Conservation (phyloP, 2,888 invertebrate genomes). For the Orchesella flavescens region DNA sequence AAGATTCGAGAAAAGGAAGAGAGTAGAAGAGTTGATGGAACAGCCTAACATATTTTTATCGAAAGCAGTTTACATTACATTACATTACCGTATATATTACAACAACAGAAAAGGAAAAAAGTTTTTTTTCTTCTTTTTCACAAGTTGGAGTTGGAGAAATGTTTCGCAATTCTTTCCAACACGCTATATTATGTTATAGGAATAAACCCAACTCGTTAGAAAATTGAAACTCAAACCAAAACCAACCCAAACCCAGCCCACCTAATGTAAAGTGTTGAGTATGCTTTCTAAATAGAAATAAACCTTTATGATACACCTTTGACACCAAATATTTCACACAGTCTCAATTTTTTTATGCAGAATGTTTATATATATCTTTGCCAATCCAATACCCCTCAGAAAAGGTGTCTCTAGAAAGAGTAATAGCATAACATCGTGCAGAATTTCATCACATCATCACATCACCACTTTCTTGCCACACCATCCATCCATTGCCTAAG, state of each 20-base stretch:
- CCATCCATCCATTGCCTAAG: not conserved
- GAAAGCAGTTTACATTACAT: constrained; percentile 5
- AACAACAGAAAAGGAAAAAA: constrained; percentile 3
- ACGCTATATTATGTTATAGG: constrained; percentile 1
- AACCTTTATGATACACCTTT: not conserved
- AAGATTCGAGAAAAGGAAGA: constrained; percentile 6
- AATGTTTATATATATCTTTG: too few relatives aligned
- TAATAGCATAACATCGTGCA: too few relatives aligned
- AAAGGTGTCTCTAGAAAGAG: too few relatives aligned
- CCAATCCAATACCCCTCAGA: too few relatives aligned
- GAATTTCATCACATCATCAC: constrained; percentile 31
- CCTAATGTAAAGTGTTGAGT: too few relatives aligned
- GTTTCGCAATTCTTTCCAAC: constrained; percentile 19
- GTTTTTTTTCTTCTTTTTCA: not conserved
- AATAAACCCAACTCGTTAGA: constrained; percentile 6
- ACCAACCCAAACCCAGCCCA: too few relatives aligned
- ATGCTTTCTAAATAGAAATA: not conserved
- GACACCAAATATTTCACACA: not conserved
- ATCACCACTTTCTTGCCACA: constrained; percentile 11
- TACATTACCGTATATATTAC: not conserved
- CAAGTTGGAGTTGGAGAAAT: not conserved
- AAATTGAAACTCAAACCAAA: constrained; percentile 19
- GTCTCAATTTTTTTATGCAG: not conserved
- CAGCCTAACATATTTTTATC: constrained; percentile 1
- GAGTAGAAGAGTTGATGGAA: not conserved